phyloP scores from a whole-genome alignment of 2,797 vertebrate species.

The Takifugu rubripes region DNA sequence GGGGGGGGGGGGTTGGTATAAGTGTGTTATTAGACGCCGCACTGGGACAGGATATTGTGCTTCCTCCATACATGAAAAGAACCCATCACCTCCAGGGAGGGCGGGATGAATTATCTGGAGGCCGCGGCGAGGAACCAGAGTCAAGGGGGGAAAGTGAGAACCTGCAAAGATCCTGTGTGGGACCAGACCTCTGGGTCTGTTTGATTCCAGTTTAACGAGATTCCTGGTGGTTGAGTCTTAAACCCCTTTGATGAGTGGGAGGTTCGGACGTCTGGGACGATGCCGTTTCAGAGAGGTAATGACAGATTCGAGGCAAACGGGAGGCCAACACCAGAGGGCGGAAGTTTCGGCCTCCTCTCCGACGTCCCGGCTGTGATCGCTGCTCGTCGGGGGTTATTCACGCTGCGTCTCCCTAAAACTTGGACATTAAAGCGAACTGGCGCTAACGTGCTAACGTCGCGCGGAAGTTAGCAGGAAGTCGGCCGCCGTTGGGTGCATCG shows the following conservation, averaged over 20 bases:
- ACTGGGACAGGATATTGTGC: constrained; percentile 75
- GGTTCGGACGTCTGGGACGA: not conserved
- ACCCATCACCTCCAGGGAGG: constrained; percentile 64
- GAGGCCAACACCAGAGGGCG: too few relatives aligned
- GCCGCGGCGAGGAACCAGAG: constrained; percentile 14
- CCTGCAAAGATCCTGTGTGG: constrained; percentile 17
- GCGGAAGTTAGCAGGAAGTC: constrained; percentile 35
- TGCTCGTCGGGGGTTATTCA: too few relatives aligned
- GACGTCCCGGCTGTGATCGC: too few relatives aligned
- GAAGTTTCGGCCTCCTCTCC: too few relatives aligned
- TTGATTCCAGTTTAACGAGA: constrained; percentile 6
- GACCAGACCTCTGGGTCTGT: constrained; percentile 10
- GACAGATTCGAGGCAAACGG: too few relatives aligned
- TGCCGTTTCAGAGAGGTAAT: too few relatives aligned
- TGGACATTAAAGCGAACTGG: too few relatives aligned
- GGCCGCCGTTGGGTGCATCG: constrained; percentile 37
- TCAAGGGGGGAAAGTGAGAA: constrained; percentile 13
- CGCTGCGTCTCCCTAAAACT: too few relatives aligned
- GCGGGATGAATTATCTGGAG: constrained; percentile 57
- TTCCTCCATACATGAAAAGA: constrained; percentile 73
- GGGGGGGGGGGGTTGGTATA: constrained; percentile 39
- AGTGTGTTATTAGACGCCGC: constrained; percentile 53
- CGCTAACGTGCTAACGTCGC: not conserved
- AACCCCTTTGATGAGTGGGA: constrained; percentile 7
- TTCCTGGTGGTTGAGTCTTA: constrained; percentile 13